Base-by-base conservation (phyloP, 2,113 vertebrate species). In the Ivindomyrus marchei region DNA sequence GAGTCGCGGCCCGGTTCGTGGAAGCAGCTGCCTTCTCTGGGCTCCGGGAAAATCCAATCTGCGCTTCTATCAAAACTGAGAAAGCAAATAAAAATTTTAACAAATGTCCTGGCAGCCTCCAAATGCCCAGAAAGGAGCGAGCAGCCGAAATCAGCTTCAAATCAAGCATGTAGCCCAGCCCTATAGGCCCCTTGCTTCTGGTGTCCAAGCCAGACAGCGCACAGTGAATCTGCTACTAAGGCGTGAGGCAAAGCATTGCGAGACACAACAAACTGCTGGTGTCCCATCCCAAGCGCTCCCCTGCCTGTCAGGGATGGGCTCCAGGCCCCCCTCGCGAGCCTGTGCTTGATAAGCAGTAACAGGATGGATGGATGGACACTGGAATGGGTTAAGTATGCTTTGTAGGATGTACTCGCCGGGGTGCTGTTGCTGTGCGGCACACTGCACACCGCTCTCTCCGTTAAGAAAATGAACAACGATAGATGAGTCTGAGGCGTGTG, bases 41-140 rank as follows among this genome's bases (percentile, higher is more conserved):
- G 87, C 87, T 88, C 74, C 86, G 91, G 36, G 91, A 90, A 92
- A 92, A 93, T 91, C 89, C 92, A 91, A 92, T 92, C 91, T 92
- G 87, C 90, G 89, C 89, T 91, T 91, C 91, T 52, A 87, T 50
- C 87, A 47, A 46, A 90, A 45, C 42, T 56, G 91, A 90, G 91
- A 92, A 91, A 92, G 92, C 92, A 93, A 93, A 92, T 90, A 88
- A 62, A 62, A 42, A 42, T 31, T 45, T 88, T 42, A 62, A 58
- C 87, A 88, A 88, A 88, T 42, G 83, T 90, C 83, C 89, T 90
- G 42, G 85, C 85, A 27, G 85, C 47, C 47, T 15, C 90, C 52
- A 85, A 66, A 91, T 66, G 88, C 87, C 85, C 88, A 90, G 36
- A 87, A 90, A 91, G 80, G 88, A 83, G 66, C 53, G 46, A 74